These are phyloP conservation scores for Tuta absoluta DNA, from an alignment of 2,888 invertebrate genomes.

Conservation along the genomic window DNA sequence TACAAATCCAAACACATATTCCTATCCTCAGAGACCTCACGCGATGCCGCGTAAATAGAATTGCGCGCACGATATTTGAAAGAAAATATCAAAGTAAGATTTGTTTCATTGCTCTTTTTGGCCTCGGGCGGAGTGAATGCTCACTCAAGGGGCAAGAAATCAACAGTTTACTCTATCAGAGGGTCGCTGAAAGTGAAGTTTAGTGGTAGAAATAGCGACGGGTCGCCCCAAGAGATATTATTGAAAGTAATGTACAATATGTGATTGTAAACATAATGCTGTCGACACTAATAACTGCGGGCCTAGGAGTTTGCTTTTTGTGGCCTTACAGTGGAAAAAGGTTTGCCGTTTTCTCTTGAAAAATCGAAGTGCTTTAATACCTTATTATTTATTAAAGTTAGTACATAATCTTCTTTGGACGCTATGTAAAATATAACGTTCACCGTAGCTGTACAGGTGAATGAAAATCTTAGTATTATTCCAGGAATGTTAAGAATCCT, in stretches of 20 bases:
- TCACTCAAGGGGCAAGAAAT: constrained; percentile 38
- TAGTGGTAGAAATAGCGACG: constrained; percentile 34
- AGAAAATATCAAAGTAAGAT: constrained; percentile 35
- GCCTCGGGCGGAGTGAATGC: constrained; percentile 31
- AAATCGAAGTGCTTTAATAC: background rate
- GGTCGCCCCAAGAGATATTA: constrained; percentile 36
- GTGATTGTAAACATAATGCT: constrained; percentile 27
- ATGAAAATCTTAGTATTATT: background rate
- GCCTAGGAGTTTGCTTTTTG: constrained; percentile 2
- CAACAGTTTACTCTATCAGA: constrained; percentile 39
- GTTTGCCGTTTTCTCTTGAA: background rate
- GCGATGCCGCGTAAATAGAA: constrained; percentile 39
- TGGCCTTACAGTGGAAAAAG: background rate
- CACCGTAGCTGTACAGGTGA: too few species aligned
- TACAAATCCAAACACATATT: constrained; percentile 35
- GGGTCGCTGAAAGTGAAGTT: constrained; percentile 35
- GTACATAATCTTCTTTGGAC: too few species aligned
- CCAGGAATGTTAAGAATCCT: background rate
- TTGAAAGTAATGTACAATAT: constrained; percentile 39
- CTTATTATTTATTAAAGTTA: too few species aligned
- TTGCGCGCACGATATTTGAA: constrained; percentile 32
- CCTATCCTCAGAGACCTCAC: constrained; percentile 32
- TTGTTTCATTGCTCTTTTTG: constrained; percentile 42
- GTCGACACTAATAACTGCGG: constrained; percentile 24
- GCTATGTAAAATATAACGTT: too few species aligned